Conservation (phyloP, 92 coral and sea anemone species). For the Muricea muricata region DNA sequence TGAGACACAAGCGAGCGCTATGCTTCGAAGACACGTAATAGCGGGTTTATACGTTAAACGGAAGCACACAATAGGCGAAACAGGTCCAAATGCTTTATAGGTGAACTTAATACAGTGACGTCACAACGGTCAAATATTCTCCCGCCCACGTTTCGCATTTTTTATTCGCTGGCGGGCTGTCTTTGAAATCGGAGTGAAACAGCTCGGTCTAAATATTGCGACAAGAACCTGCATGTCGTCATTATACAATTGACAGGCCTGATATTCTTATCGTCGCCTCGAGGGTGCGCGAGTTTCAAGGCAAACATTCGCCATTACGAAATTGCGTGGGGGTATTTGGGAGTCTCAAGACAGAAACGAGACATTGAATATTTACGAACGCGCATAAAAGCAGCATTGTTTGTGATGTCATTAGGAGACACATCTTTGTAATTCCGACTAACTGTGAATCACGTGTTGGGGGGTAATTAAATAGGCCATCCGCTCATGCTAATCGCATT, state of each 20-base stretch:
- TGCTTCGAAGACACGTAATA: slow-evolving; percentile 15
- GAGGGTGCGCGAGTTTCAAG: not conserved
- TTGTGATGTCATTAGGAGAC: slow-evolving; percentile 43
- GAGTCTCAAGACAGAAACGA: not conserved
- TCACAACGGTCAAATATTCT: slow-evolving; percentile 34
- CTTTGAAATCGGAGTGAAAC: slow-evolving; percentile 19
- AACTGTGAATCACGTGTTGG: slow-evolving; percentile 5
- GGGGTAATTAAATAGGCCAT: not conserved
- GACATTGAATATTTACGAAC: slow-evolving; percentile 23
- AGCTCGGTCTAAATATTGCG: not conserved
- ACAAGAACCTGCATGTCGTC: slow-evolving; percentile 16
- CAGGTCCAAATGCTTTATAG: not conserved
- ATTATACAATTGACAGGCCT: not conserved
- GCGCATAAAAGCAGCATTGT: slow-evolving; percentile 24
- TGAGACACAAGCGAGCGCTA: not conserved
- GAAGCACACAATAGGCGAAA: slow-evolving; percentile 28
- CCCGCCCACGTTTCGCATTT: slow-evolving; percentile 33
- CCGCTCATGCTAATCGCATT: not conserved
- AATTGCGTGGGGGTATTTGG: slow-evolving; percentile 1
- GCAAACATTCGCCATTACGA: not conserved
- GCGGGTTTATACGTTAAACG: slow-evolving; percentile 13
- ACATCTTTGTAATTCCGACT: not conserved
- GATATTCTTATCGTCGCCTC: not conserved
- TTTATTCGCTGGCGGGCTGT: slow-evolving; percentile 31
- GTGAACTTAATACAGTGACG: slow-evolving; percentile 21